phyloP scores from a whole-genome alignment of 2,888 invertebrate species.

The Saturnia pavonia region DNA sequence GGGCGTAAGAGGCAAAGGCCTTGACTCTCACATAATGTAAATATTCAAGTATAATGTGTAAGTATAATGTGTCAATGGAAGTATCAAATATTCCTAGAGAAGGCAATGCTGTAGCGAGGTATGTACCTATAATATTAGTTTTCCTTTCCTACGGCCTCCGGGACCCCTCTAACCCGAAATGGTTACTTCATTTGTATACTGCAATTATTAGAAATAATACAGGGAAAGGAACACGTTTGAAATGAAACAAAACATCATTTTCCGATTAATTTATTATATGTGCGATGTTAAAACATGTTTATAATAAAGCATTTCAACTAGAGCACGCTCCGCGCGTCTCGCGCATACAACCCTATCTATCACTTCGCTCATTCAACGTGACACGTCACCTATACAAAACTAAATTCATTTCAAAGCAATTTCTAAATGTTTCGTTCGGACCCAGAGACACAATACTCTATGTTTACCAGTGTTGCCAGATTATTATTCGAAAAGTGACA shows the following conservation, averaged over 20 bases:
- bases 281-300: constrained; percentile 82
- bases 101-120: too few species aligned
- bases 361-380: constrained; percentile 52
- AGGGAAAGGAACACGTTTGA: constrained; percentile 20
- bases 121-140: too few species aligned
- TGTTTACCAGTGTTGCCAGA: neutral
- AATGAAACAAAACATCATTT: constrained; percentile 61
- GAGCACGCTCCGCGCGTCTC: constrained; percentile 49
- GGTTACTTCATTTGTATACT: too few species aligned
- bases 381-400: constrained; percentile 61
- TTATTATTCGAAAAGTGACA: neutral
- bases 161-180: too few species aligned
- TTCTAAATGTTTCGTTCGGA: constrained; percentile 10
- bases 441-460: too few species aligned
- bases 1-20: too few species aligned
- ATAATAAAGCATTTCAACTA: constrained; percentile 78
- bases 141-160: too few species aligned
- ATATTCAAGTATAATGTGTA: too few species aligned
- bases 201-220: too few species aligned
- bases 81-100: too few species aligned
- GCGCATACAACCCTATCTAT: constrained; percentile 47
- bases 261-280: constrained; percentile 82
- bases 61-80: too few species aligned
- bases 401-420: constrained; percentile 59
- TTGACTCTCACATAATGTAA: too few species aligned